phyloP scores from a whole-genome alignment of 2,888 invertebrate genomes.

The Rotaria sp. region DNA sequence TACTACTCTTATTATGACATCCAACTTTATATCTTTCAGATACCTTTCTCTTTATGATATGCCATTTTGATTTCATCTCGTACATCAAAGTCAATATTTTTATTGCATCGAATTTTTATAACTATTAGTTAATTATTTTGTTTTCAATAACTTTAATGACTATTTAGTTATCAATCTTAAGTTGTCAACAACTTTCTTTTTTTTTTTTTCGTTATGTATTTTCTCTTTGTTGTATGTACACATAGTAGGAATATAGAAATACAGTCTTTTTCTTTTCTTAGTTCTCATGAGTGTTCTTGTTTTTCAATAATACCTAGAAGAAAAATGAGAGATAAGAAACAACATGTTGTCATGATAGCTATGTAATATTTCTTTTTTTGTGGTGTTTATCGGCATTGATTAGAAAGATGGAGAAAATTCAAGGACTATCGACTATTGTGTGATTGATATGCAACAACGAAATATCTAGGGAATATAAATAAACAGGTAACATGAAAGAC shows the following conservation, averaged over 20 bases:
- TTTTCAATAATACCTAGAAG: too few relatives aligned
- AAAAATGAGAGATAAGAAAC: neutral
- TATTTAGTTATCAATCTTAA: too few relatives aligned
- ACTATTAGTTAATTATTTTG: neutral
- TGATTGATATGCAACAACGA: neutral
- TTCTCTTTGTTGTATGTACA: too few relatives aligned
- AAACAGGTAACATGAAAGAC: neutral
- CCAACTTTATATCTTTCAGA: neutral
- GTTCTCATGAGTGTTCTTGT: neutral
- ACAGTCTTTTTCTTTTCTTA: neutral
- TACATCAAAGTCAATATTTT: neutral
- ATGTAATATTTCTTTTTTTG: neutral
- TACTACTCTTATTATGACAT: neutral
- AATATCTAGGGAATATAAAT: neutral
- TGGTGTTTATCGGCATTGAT: neutral
- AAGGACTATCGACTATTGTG: neutral
- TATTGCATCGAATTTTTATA: neutral
- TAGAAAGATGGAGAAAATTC: neutral
- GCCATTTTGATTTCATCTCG: neutral
- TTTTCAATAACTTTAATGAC: too few relatives aligned
- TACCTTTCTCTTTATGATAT: neutral
- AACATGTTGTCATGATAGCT: neutral
- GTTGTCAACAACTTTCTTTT: neutral
- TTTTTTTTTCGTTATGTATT: neutral
- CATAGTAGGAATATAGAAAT: too few relatives aligned